Conservation (phyloP, 2,888 invertebrate genomes). For the Drosophila nr. fundita region DNA sequence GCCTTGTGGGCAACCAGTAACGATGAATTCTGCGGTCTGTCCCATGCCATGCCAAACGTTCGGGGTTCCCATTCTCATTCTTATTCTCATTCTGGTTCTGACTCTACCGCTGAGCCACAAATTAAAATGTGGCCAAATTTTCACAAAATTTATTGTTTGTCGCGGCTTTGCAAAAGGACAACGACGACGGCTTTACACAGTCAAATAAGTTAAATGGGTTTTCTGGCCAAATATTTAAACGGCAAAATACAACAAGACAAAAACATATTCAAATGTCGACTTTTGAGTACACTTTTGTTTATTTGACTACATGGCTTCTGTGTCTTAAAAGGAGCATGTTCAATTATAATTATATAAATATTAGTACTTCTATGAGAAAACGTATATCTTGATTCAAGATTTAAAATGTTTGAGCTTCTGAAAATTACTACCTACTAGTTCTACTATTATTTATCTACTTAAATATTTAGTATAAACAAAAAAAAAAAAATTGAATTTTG, state of each 20-base stretch:
- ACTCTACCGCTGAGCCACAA: constrained; percentile 63
- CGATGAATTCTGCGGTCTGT: constrained; percentile 73
- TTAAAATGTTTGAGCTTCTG: not conserved
- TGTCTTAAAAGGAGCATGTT: not conserved
- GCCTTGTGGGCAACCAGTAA: constrained; percentile 51
- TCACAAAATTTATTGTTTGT: constrained; percentile 72
- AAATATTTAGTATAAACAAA: not conserved
- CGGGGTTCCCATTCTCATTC: constrained; percentile 6
- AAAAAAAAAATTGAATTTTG: not conserved
- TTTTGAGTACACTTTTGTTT: constrained; percentile 14
- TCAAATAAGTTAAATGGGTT: constrained; percentile 60
- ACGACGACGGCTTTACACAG: constrained; percentile 32
- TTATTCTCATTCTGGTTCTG: constrained; percentile 12
- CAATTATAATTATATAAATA: not conserved
- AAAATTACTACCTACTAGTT: not conserved
- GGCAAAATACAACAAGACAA: constrained; percentile 8
- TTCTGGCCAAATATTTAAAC: constrained; percentile 51
- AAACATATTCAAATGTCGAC: not conserved
- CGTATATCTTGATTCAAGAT: not conserved
- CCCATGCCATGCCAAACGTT: constrained; percentile 51
- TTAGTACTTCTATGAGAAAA: not conserved
- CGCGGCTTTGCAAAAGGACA: constrained; percentile 58
- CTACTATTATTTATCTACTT: not conserved
- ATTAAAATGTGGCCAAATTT: constrained; percentile 79
- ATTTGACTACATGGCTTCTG: not conserved